Base-by-base conservation (phyloP, 2,113 vertebrate species). In the Pluvialis apricaria region DNA sequence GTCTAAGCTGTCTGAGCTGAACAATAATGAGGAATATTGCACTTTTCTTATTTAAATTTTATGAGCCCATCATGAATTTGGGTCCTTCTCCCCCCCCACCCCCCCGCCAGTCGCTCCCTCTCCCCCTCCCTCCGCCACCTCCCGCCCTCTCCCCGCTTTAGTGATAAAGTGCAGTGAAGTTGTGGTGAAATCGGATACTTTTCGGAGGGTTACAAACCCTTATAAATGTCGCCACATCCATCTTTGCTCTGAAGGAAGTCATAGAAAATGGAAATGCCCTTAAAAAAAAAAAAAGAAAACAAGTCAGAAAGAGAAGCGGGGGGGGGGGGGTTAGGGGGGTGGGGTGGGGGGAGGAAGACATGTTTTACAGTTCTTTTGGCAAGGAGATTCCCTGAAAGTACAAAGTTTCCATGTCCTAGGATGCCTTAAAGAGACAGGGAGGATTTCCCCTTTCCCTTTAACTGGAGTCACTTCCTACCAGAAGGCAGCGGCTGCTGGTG, bases 131-230 rank as follows among this genome's bases (percentile, higher is more conserved):
- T 65, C 40, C n/a, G 2, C 88, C 57, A 28, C 69, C 88, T 77
- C 92, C 26, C 61, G 32, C 94, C 77, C 84, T 81, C 84, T 86
- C 90, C 70, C 57, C 29, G 36, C 88, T 90, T 85, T 93, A 93
- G 78, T 90, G 62, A 96, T 96, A 93, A 93, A 87, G 75, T 90
- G 93, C 90, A 88, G 91, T 80, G 4, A 90, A 93, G 85, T 97
- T 88, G 94, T 85, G 76, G 60, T 98, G 97, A 97, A 98, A 97
- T 86, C 17, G 87, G 97, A 98, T 97, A 97, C 97, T 97, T 97
- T 72, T 93, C 13, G 54, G 96, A 96, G 95, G 93, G 95, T 82
- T 97, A 87, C 91, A 97, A 96, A 83, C 94, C 76, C 95, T 97
- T 95, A 94, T 92, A 92, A 97, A 97, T 42, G 82, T 95, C 40